Base-by-base conservation (phyloP, 2,888 invertebrate species). In the Myopa tessellatipennis region DNA sequence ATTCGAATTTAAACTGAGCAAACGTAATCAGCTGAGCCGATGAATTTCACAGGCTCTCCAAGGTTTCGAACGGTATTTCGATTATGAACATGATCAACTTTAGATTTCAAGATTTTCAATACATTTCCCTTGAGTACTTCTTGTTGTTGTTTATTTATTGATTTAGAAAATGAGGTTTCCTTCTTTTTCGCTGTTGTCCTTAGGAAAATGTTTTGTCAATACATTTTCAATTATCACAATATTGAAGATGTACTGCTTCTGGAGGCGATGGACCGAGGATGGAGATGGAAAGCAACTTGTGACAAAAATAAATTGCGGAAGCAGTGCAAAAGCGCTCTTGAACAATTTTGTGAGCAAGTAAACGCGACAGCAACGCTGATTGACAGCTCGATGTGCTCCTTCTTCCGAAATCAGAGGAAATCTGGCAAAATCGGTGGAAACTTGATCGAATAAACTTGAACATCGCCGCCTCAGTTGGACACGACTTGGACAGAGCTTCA, bases 271-370 rank as follows among this genome's bases (percentile, higher is more conserved):
- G 80, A 82, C 81, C 82, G 26, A 26, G 26, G 83, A 83, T 83
- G 82, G 83, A 83, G 81, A 80, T 80, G 45, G 80, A 82, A 81
- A 80, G 79, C 82, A 82, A 81, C 81, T 81, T 79, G 76, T 77
- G 78, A 82, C 81, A 81, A 76, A 81, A 82, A 81, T 81, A 82
- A 82, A 82, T 82, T 82, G 81, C 81, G 82, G 81, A 82, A 82
- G 81, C 77, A 81, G 82, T 82, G 81, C 74, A 10, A 14, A 79
- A 81, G 80, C 80, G 80, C 80, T 82, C 82, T 81, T 80, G 80
- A 79, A 69, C 77, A 80, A 79, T 70, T 63, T 34, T 58, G 40
- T 63, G 34, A 65, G 36, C 76, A 63, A 50, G n/a, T 40, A 26
- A 61, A 61, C 18, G 18, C 10, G 4, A 60, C 18, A 61, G n/a